Percentiles rank a stretch among this genome's conserved stretches.
phyloP scores from a whole-genome alignment of 2,113 vertebrate genomes.

The Pungitius pungitius region DNA sequence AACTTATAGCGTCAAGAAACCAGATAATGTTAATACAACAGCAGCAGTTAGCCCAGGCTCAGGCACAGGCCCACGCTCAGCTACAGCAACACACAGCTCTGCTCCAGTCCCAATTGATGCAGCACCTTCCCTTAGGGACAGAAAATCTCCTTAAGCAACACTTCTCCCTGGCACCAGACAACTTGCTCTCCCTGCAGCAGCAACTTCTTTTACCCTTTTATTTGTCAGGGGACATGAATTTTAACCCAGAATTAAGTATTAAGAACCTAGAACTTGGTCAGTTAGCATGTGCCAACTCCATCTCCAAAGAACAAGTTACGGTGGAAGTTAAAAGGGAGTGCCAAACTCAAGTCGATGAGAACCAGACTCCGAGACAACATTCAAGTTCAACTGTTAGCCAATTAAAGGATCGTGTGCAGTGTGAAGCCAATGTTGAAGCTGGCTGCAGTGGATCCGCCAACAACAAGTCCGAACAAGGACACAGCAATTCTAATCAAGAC shows the following conservation, averaged over 20 bases:
- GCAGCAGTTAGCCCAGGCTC: conserved; percentile 77
- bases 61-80: conserved; percentile 92
- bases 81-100: conserved; percentile 95
- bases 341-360: conserved; percentile 40
- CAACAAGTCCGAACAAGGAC: conserved; percentile 46
- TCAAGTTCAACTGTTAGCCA: conserved; percentile 38
- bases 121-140: conserved; percentile 91
- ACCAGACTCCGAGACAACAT: conserved; percentile 48
- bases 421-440: conserved; percentile 44
- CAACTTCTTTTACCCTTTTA: conserved; percentile 97
- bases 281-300: conserved; percentile 68
- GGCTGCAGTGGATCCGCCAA: conserved; percentile 27
- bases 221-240: conserved; percentile 94
- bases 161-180: conserved; percentile 73
- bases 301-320: conserved; percentile 74
- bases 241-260: conserved; percentile 88
- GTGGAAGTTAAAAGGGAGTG: conserved; percentile 52
- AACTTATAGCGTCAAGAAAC: conserved; percentile 90
- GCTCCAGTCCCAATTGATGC: conserved; percentile 94
- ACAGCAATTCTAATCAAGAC: conserved; percentile 7
- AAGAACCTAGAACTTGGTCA: conserved; percentile 84
- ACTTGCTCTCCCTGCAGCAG: conserved; percentile 84
- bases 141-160: conserved; percentile 89
- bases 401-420: conserved; percentile 57
- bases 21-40: conserved; percentile 84